Evolutionary conservation across 1,140 invertebrate species (phyloP), one percentile per base, ranked within the genome.

Genomic region (Gryon sp.): DNA sequence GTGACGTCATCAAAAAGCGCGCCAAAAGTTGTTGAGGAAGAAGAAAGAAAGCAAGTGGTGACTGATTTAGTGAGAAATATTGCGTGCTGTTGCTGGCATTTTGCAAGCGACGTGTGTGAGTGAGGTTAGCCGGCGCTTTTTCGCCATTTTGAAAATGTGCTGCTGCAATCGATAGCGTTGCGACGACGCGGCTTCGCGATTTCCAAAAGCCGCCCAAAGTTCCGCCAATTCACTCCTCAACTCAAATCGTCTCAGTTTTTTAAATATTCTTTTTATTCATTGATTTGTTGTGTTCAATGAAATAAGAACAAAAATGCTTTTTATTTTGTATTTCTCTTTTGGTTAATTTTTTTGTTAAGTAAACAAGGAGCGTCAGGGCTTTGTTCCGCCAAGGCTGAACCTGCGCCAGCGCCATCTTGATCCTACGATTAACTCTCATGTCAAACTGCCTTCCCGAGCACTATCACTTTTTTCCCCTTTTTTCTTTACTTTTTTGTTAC

Each of bases 61-160:
- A n/a, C n/a, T n/a, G n/a, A n/a, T n/a, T n/a, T n/a, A n/a, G n/a
- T n/a, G n/a, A n/a, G n/a, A n/a, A 7, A 3, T 7, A 4, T 24
- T 24, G 22, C 22, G 22, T 3, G 22, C 22, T 7, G 22, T 4
- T 3, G 22, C 3, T 28, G 8, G 26, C 7, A 7, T 2, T 28
- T 28, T n/a, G 26, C n/a, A n/a, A n/a, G 11, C 3, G 3, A 14
- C 11, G 6, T 12, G 11, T 18, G 38, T 11, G 30, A 63, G 59
- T 63, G 7, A 63, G 59, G 59, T 63, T 50, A 63, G 32, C 74
- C 57, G 69, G 74, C 76, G 69, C 57, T 79, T 72, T 70, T 80
- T 79, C 85, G 85, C 84, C 85, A 87, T 87, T 86, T 87, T 87
- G 85, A 84, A 87, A 85, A 82, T 80, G 83, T 83, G 78, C 80